A percentile compares a stretch with the other conserved stretches of the same genome.
Evolutionary conservation across 1,140 invertebrate species (phyloP).

Genomic region (Neodiprion pinetum): DNA sequence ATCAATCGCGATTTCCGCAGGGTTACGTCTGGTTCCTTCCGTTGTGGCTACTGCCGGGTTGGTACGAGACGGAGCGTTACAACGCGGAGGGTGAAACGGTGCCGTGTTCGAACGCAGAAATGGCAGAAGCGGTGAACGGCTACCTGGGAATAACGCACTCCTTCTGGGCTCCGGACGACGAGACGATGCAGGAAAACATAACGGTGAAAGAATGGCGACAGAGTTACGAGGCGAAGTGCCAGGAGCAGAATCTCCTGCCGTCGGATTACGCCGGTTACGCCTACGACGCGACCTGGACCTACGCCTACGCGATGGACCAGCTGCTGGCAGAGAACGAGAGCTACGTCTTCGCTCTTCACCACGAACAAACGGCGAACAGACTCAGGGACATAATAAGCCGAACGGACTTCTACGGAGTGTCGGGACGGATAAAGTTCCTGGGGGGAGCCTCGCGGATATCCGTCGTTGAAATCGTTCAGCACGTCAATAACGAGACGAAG

Average conservation of each 20-base stretch:
- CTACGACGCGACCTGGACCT: constrained; percentile 88
- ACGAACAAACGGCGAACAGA: constrained; percentile 52
- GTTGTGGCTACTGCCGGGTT: constrained; percentile 71
- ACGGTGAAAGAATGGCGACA: constrained; percentile 67
- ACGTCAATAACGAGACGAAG: constrained; percentile 63
- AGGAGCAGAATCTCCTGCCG: constrained; percentile 31
- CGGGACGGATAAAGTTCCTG: constrained; percentile 75
- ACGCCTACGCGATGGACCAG: constrained; percentile 75
- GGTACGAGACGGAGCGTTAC: constrained; percentile 72
- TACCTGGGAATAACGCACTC: constrained; percentile 77
- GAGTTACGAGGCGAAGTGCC: constrained; percentile 54
- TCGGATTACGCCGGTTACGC: constrained; percentile 77
- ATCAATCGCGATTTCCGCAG: constrained; percentile 41
- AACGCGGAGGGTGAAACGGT: constrained; percentile 63
- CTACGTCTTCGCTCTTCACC: constrained; percentile 53
- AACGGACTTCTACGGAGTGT: constrained; percentile 76
- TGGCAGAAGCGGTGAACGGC: constrained; percentile 77
- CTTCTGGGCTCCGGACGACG: constrained; percentile 68
- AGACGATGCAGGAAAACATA: constrained; percentile 71
- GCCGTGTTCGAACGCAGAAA: constrained; percentile 69
- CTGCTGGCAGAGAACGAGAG: constrained; percentile 63
- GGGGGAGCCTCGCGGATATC: constrained; percentile 72
- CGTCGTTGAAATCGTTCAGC: constrained; percentile 76
- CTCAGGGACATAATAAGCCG: constrained; percentile 64
- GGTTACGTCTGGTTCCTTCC: constrained; percentile 88